phyloP scores from a whole-genome alignment of 2,113 vertebrate genomes.

The Colius striatus region DNA sequence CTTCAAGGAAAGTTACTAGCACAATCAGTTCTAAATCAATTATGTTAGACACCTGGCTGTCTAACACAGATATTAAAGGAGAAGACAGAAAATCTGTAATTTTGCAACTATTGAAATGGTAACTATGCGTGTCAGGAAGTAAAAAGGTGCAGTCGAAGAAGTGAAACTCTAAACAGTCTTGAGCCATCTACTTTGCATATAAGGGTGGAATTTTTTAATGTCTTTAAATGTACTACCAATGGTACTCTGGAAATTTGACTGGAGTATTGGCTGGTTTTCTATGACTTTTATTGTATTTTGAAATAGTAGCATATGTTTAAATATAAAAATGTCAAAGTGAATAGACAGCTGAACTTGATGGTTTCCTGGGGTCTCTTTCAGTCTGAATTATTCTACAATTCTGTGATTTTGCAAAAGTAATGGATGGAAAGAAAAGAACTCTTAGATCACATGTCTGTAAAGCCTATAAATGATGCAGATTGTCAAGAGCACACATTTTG shows the following conservation, averaged over 20 bases:
- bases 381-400: not conserved
- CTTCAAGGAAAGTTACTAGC: not conserved
- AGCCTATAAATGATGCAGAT: not conserved
- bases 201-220: not conserved
- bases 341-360: not conserved
- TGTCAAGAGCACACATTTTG: not conserved
- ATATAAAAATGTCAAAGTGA: not conserved
- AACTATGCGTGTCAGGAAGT: not conserved
- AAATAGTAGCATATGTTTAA: not conserved
- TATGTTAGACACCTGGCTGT: not conserved
- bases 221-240: not conserved
- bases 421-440: not conserved
- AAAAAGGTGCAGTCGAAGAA: not conserved
- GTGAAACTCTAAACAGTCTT: not conserved
- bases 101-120: not conserved
- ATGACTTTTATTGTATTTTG: not conserved
- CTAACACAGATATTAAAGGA: not conserved
- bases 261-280: not conserved
- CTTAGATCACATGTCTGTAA: not conserved
- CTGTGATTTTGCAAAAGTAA: not conserved
- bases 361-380: not conserved
- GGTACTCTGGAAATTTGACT: not conserved
- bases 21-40: constrained; percentile 21
- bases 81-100: not conserved
- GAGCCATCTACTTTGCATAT: not conserved